Percentiles rank a stretch among this genome's conserved stretches.
Conservation (phyloP, 2,797 vertebrate genomes). For the Carapus acus region DNA sequence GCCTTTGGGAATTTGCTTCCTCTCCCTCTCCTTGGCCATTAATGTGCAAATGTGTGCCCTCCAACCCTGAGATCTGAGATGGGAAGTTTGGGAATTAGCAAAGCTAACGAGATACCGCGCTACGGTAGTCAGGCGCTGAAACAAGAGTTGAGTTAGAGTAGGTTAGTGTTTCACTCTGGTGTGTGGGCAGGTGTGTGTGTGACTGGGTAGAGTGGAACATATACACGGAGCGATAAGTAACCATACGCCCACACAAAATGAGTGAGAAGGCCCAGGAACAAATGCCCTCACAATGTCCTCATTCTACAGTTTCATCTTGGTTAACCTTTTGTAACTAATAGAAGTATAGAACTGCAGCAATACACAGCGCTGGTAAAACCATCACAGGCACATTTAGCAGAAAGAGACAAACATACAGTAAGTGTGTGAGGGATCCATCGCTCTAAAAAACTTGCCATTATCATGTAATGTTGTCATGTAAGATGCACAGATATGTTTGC, state of each 20-base stretch:
- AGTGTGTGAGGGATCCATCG: too few species aligned
- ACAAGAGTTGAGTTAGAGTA: slow-evolving; percentile 35
- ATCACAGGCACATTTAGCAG: too few species aligned
- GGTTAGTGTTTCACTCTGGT: slow-evolving; percentile 48
- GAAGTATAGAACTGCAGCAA: slow-evolving; percentile 3
- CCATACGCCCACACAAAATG: slow-evolving; percentile 45
- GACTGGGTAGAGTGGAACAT: slow-evolving; percentile 21
- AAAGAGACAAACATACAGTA: too few species aligned
- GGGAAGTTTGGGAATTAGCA: slow-evolving; percentile 87
- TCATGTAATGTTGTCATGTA: too few species aligned
- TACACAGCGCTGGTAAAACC: not conserved
- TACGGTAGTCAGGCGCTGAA: slow-evolving; percentile 39
- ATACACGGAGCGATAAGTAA: slow-evolving; percentile 45
- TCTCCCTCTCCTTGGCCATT: slow-evolving; percentile 82
- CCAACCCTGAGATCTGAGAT: slow-evolving; percentile 82
- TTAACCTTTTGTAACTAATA: slow-evolving; percentile 28
- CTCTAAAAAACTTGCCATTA: too few species aligned
- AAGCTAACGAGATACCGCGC: slow-evolving; percentile 81
- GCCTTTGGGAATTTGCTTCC: slow-evolving; percentile 76
- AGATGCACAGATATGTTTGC: too few species aligned
- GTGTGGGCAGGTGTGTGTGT: slow-evolving; percentile 34
- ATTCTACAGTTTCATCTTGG: slow-evolving; percentile 30
- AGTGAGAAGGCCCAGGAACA: slow-evolving; percentile 25
- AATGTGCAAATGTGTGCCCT: slow-evolving; percentile 97
- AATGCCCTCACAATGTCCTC: slow-evolving; percentile 34